Conservation (phyloP, 2,888 invertebrate genomes). For the Cryptophagus acutangulus region DNA sequence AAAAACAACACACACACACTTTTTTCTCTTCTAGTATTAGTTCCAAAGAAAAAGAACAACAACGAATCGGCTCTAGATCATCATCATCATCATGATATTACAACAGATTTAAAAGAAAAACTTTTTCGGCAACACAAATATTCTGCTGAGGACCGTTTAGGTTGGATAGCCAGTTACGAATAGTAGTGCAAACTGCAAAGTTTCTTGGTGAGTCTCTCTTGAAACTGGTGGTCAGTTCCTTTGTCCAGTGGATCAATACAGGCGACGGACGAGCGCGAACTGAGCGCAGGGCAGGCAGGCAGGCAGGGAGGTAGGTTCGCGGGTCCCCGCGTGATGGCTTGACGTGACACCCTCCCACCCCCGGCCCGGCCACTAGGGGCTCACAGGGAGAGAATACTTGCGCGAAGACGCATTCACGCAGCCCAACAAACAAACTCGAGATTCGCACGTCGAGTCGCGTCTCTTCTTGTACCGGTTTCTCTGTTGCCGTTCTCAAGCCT, state of each 20-base stretch:
- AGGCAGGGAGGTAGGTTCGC: slow-evolving; percentile 37
- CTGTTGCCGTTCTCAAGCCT: too few relatives aligned
- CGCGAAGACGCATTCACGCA: slow-evolving; percentile 46
- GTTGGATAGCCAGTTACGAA: slow-evolving; percentile 30
- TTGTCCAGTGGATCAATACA: slow-evolving; percentile 50
- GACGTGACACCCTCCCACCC: slow-evolving; percentile 58
- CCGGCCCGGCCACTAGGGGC: slow-evolving; percentile 36
- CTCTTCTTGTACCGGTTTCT: background rate
- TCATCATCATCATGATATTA: too few relatives aligned
- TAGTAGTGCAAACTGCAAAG: too few relatives aligned
- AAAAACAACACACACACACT: too few relatives aligned
- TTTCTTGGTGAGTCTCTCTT: slow-evolving; percentile 37
- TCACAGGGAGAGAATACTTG: slow-evolving; percentile 23
- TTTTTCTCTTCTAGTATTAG: too few relatives aligned
- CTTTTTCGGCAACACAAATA: too few relatives aligned
- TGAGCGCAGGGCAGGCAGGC: slow-evolving; percentile 40
- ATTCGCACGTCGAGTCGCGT: background rate
- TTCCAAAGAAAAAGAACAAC: too few relatives aligned
- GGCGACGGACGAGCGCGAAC: slow-evolving; percentile 41
- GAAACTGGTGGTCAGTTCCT: slow-evolving; percentile 52
- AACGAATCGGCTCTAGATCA: too few relatives aligned
- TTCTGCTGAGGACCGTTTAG: slow-evolving; percentile 22
- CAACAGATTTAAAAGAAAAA: too few relatives aligned
- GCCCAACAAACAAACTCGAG: slow-evolving; percentile 27
- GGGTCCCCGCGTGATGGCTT: slow-evolving; percentile 50